These are phyloP conservation scores for Sebastes melanostomus DNA, from an alignment of 2,797 vertebrate genomes.

Conservation along the genomic window DNA sequence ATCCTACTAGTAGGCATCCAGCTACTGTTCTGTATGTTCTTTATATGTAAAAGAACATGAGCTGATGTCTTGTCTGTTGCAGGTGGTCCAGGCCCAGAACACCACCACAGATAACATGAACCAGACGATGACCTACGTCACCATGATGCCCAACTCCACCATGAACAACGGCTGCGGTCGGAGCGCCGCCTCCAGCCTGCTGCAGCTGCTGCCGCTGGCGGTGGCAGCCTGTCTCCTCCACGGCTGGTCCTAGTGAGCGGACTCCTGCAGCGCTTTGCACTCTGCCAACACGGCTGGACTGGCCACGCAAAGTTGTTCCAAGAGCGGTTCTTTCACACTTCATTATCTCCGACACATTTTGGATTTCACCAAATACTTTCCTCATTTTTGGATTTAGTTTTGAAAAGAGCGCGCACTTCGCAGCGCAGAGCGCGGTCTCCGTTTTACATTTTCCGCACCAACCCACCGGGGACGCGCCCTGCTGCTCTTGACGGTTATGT, in stretches of 20 bases:
- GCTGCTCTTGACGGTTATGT: background rate
- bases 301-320: background rate
- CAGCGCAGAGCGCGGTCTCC: background rate
- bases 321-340: background rate
- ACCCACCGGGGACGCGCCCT: background rate
- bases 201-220: constrained; percentile 56
- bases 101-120: fast-evolving
- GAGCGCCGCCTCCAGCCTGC: constrained; percentile 11
- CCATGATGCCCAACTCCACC: background rate
- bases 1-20: no score
- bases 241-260: constrained; percentile 6
- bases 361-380: background rate
- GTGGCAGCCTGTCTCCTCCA: constrained; percentile 40
- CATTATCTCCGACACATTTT: background rate
- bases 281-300: background rate
- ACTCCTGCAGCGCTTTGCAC: background rate
- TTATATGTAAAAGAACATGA: background rate
- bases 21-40: no score
- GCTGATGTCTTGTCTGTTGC: background rate
- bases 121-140: fast-evolving
- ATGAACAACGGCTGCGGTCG: background rate
- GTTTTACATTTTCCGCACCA: background rate
- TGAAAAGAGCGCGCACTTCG: background rate
- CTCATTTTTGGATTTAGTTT: background rate
- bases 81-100: constrained; percentile 14